A percentile compares a stretch with the other conserved stretches of the same genome.
phyloP scores from a whole-genome alignment of 2,113 vertebrate genomes.

The Myotis brandtii region DNA sequence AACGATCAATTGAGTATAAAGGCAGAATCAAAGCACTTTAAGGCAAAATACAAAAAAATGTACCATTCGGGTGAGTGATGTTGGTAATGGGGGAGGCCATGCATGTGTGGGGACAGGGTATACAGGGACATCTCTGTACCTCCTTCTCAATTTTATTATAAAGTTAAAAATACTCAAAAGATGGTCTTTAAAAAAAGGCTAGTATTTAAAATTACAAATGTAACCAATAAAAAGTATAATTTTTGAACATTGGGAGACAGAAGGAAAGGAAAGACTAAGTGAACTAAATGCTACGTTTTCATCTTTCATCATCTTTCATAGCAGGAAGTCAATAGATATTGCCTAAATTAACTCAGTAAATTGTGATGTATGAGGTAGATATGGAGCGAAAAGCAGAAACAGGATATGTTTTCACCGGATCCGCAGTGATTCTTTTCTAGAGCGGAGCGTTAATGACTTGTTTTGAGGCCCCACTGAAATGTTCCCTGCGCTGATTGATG shows the following conservation, averaged over 20 bases:
- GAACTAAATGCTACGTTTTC: background rate
- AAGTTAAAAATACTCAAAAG: background rate
- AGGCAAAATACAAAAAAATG: background rate
- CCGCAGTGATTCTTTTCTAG: conserved; percentile 17
- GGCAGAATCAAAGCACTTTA: background rate
- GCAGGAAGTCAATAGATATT: background rate
- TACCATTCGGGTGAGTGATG: background rate
- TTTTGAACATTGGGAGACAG: background rate
- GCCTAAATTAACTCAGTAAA: conserved; percentile 42
- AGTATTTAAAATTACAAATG: conserved; percentile 43
- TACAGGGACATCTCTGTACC: background rate
- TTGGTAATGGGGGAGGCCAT: background rate
- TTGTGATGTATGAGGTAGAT: background rate
- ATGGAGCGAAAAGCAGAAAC: background rate
- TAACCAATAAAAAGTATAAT: conserved; percentile 21
- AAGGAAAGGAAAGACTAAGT: conserved; percentile 1
- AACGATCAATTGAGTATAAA: background rate
- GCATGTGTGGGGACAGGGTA: background rate
- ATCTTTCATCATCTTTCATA: background rate
- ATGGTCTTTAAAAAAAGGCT: background rate
- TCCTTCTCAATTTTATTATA: background rate
- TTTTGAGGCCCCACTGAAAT: background rate
- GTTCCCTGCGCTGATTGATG: background rate
- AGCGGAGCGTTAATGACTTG: background rate
- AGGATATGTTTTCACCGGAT: background rate